Evolutionary conservation across 2,888 invertebrate species (phyloP).

Genomic region (Endotricha flammealis): DNA sequence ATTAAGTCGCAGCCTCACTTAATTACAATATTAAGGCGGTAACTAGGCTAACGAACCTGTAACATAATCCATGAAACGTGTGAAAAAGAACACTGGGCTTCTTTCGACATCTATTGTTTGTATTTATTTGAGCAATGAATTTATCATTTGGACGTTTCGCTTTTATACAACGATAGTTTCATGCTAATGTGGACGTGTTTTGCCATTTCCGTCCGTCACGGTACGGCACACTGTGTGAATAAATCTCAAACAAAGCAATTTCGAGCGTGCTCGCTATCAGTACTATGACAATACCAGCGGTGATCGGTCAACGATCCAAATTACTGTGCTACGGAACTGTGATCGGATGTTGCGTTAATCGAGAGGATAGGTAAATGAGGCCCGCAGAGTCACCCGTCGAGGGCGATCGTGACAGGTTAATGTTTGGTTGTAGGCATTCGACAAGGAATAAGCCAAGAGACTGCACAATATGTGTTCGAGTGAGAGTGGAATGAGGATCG

Average conservation of each 20-base stretch:
- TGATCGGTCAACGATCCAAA: slow-evolving; percentile 62
- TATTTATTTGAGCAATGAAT: slow-evolving; percentile 33
- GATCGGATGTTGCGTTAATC: slow-evolving; percentile 41
- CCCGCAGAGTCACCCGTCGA: slow-evolving; percentile 40
- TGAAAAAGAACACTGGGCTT: slow-evolving; percentile 52
- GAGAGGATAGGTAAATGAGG: slow-evolving; percentile 28
- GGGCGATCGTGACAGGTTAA: slow-evolving; percentile 37
- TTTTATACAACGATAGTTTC: slow-evolving; percentile 31
- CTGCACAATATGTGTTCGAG: slow-evolving; percentile 50
- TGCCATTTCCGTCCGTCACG: slow-evolving; percentile 69
- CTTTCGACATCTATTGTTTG: slow-evolving; percentile 54
- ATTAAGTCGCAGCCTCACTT: slow-evolving; percentile 45
- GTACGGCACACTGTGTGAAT: slow-evolving; percentile 62
- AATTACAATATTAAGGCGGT: slow-evolving; percentile 63
- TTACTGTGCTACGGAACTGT: slow-evolving; percentile 34
- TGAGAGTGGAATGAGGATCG: slow-evolving; percentile 43
- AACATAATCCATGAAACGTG: slow-evolving; percentile 53
- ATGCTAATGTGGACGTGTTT: slow-evolving; percentile 53
- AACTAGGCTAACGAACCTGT: slow-evolving; percentile 75
- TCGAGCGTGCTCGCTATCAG: slow-evolving; percentile 43
- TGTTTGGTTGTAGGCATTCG: slow-evolving; percentile 69
- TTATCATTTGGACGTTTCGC: slow-evolving; percentile 34
- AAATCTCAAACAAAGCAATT: slow-evolving; percentile 62
- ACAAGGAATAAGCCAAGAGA: slow-evolving; percentile 40
- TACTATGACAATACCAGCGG: slow-evolving; percentile 55